Conservation (phyloP, 2,888 invertebrate genomes). For the Philonicus albiceps region DNA sequence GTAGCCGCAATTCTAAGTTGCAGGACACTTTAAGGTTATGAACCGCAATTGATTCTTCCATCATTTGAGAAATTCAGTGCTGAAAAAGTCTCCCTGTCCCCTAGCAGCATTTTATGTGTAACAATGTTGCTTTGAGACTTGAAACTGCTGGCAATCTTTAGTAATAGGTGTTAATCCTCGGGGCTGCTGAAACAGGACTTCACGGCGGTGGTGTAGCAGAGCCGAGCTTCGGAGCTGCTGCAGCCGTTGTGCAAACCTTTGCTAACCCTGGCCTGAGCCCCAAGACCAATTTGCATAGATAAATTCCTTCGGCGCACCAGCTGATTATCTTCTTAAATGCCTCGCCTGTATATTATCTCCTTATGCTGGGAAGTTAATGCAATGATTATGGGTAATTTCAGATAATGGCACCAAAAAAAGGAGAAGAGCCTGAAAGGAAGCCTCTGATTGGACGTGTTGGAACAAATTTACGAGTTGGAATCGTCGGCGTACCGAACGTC, state of each 20-base stretch:
- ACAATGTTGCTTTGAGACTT: neutral
- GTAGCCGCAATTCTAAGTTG: neutral
- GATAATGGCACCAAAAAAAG: conserved; percentile 80
- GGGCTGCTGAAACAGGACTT: neutral
- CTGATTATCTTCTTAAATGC: conserved; percentile 43
- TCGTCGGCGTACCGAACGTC: conserved; percentile 96
- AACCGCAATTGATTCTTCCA: neutral
- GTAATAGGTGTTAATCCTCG: conserved; percentile 8
- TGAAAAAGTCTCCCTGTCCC: neutral
- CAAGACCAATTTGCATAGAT: conserved; percentile 42
- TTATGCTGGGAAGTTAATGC: conserved; percentile 45
- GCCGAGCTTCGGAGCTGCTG: neutral
- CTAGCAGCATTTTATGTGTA: neutral
- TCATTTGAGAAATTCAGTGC: neutral
- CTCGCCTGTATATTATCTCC: conserved; percentile 39
- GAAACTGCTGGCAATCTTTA: neutral
- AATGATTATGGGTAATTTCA: conserved; percentile 50
- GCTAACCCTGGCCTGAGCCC: neutral
- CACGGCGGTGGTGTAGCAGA: neutral
- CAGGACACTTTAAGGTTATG: neutral
- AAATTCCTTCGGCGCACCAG: conserved; percentile 19
- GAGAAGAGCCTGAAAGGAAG: conserved; percentile 86
- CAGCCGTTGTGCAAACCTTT: neutral
- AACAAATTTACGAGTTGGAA: conserved; percentile 95
- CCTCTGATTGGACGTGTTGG: conserved; percentile 94